Percentiles rank a stretch among this genome's conserved stretches.
These are phyloP conservation scores for Tupaia tana DNA, from an alignment of 2,113 vertebrate species.

Conservation along the genomic window DNA sequence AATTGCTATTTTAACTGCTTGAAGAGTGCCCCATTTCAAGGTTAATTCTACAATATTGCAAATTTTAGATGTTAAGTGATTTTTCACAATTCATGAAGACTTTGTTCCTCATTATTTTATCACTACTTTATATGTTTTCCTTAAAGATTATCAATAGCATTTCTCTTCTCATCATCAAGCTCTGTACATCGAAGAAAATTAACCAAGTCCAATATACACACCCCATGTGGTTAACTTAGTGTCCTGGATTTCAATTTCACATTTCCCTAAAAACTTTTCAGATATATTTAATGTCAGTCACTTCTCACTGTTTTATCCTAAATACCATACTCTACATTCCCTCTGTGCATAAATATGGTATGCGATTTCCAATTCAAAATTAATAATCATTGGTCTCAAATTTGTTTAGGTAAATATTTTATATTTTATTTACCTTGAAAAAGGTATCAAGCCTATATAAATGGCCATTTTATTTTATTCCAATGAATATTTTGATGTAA, in stretches of 20 bases:
- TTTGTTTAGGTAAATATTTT: background rate
- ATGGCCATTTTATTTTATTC: background rate
- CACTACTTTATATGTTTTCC: background rate
- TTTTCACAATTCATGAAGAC: background rate
- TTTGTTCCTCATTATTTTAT: background rate
- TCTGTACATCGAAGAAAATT: background rate
- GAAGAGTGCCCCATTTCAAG: background rate
- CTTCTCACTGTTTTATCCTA: background rate
- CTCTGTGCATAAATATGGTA: background rate
- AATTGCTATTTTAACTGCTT: background rate
- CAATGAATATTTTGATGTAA: constrained; percentile 20
- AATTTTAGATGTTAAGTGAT: background rate
- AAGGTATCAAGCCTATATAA: background rate
- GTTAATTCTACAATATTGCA: background rate
- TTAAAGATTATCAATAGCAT: background rate
- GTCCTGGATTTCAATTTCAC: background rate
- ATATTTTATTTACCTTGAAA: background rate
- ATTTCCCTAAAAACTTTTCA: background rate
- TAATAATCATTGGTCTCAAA: fast-evolving
- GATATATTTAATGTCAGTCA: background rate
- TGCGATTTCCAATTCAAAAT: background rate
- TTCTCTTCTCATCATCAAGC: background rate
- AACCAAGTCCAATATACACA: background rate
- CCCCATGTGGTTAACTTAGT: background rate
- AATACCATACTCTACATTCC: background rate